A percentile compares a stretch with the other conserved stretches of the same genome.
These are phyloP conservation scores for Prionailurus viverrinus DNA, from an alignment of 2,113 vertebrate genomes.

Conservation along the genomic window DNA sequence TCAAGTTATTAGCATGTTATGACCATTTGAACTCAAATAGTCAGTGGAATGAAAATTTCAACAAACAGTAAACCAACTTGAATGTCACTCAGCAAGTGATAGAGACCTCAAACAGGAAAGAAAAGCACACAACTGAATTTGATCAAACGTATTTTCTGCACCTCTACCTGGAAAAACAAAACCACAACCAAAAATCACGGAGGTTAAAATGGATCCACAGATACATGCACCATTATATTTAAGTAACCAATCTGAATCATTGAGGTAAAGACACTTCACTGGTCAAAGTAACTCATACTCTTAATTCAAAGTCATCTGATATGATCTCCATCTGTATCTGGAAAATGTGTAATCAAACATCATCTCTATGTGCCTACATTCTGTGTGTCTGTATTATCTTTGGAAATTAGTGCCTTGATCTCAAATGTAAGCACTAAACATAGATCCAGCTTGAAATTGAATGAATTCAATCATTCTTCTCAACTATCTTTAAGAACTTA, in stretches of 20 bases:
- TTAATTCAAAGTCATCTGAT: background rate
- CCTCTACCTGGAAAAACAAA: background rate
- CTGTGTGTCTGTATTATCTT: background rate
- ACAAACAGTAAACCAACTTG: background rate
- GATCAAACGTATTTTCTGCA: background rate
- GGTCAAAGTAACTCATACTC: background rate
- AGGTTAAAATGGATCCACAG: background rate
- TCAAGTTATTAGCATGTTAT: constrained; percentile 48
- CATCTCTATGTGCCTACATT: background rate
- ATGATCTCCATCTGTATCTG: background rate
- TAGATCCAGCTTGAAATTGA: background rate
- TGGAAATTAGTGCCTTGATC: background rate
- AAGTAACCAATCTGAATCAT: background rate
- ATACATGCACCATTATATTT: background rate
- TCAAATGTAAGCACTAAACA: constrained; percentile 1
- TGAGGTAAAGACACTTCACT: background rate
- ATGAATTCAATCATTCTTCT: background rate
- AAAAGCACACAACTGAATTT: background rate
- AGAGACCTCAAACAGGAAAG: background rate
- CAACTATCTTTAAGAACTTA: background rate
- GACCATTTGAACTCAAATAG: constrained; percentile 46
- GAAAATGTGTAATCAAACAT: background rate
- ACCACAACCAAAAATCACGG: background rate
- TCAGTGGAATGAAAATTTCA: background rate
- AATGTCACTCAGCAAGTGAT: background rate